Conservation (phyloP, 1,140 invertebrate species). For the Trichonephila clavata region DNA sequence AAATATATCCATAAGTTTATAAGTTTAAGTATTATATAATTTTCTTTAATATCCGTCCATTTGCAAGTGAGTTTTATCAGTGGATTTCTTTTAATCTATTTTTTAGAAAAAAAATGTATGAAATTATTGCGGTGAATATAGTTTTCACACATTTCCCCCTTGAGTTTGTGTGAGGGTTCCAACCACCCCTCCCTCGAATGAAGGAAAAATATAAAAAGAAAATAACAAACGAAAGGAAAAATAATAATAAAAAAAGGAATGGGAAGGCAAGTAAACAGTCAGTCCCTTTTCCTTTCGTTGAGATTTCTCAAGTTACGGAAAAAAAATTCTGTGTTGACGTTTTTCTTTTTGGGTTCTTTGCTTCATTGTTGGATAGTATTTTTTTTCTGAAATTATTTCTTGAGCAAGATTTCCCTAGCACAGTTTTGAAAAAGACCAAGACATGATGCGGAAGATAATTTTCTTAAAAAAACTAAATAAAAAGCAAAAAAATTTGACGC, state of each 20-base stretch:
- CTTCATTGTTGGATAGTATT: background rate
- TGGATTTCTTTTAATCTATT: no score
- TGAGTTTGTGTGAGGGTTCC: background rate
- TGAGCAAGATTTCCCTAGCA: background rate
- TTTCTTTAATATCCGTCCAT: no score
- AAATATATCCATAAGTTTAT: no score
- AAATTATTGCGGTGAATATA: no score
- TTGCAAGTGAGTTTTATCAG: no score
- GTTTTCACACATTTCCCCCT: no score
- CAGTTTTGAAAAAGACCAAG: background rate
- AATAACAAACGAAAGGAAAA: background rate
- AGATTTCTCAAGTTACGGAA: background rate
- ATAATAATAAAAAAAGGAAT: background rate
- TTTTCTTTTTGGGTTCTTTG: background rate
- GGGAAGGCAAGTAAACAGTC: background rate
- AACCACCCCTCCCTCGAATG: background rate
- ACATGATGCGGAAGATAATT: no score
- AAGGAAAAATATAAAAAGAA: background rate
- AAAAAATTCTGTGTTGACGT: conserved; percentile 6
- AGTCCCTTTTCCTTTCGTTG: background rate
- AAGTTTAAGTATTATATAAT: no score
- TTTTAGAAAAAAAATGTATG: no score
- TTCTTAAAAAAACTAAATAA: no score
- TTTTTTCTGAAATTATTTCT: background rate
- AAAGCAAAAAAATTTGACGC: no score